Percentiles rank a stretch among this genome's conserved stretches.
Conservation (phyloP, 2,797 vertebrate genomes). For the Avahi laniger region DNA sequence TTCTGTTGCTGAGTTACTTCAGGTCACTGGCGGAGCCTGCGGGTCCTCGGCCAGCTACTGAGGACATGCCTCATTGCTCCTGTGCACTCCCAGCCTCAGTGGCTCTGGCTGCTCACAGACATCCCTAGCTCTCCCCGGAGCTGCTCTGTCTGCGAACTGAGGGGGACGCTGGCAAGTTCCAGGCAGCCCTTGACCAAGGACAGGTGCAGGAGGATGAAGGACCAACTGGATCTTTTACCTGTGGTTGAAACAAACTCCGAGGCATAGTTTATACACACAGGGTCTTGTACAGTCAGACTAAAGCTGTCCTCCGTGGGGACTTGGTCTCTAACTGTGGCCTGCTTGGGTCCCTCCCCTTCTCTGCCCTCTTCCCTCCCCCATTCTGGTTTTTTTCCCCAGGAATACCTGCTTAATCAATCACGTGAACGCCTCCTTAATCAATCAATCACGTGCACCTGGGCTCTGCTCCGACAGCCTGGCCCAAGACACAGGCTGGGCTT, state of each 20-base stretch:
- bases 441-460: too few relatives aligned
- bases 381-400: too few relatives aligned
- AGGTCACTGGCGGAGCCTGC: neutral
- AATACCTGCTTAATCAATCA: too few relatives aligned
- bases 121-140: neutral
- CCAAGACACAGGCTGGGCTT: too few relatives aligned
- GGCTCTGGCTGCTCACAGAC: neutral
- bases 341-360: too few relatives aligned
- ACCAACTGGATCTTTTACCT: neutral
- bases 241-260: neutral
- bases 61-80: neutral
- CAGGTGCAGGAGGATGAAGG: neutral
- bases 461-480: too few relatives aligned
- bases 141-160: neutral
- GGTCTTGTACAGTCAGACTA: accelerated
- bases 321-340: neutral
- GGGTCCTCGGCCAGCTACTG: too few relatives aligned
- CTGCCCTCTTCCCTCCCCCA: too few relatives aligned
- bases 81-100: neutral
- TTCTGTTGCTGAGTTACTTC: neutral
- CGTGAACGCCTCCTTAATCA: too few relatives aligned
- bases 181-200: neutral
- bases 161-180: accelerated
- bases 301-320: accelerated
- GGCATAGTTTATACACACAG: neutral